Evolutionary conservation across 2,888 invertebrate genomes (phyloP).

Genomic region (Archaeoteleia sp.): DNA sequence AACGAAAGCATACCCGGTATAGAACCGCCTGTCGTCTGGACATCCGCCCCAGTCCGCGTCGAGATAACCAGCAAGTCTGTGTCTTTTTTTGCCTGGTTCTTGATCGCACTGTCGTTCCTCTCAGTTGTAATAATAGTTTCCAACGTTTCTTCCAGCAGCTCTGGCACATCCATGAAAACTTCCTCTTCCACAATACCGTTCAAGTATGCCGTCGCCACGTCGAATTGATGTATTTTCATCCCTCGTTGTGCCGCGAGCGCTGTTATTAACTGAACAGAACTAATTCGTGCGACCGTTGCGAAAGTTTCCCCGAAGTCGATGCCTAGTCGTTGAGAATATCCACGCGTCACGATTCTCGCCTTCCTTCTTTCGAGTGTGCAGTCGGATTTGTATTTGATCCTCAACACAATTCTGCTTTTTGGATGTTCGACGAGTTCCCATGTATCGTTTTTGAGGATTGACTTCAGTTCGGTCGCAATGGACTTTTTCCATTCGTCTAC

Average conservation of each 20-base stretch:
- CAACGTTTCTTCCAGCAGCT: neutral
- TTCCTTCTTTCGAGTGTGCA: neutral
- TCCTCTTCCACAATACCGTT: slow-evolving; percentile 49
- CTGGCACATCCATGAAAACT: slow-evolving; percentile 21
- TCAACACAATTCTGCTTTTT: slow-evolving; percentile 7
- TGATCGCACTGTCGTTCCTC: no score
- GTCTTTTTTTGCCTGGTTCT: neutral
- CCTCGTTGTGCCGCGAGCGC: slow-evolving; percentile 5
- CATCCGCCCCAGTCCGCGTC: slow-evolving; percentile 10
- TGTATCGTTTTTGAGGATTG: slow-evolving; percentile 12
- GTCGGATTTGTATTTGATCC: slow-evolving; percentile 2
- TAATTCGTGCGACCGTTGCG: slow-evolving; percentile 9
- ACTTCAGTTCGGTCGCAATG: slow-evolving; percentile 11
- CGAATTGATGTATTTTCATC: slow-evolving; percentile 52
- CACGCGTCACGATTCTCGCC: slow-evolving; percentile 11
- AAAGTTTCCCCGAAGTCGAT: slow-evolving; percentile 11
- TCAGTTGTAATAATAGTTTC: neutral
- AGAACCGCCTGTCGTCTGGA: slow-evolving; percentile 6
- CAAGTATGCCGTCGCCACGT: slow-evolving; percentile 54
- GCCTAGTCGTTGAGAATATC: slow-evolving; percentile 18
- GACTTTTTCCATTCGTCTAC: slow-evolving; percentile 45
- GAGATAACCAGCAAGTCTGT: neutral
- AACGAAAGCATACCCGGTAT: slow-evolving; percentile 6
- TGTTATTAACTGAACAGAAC: neutral
- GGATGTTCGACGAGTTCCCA: slow-evolving; percentile 6